phyloP scores from a whole-genome alignment of 2,888 invertebrate species.

The Spilosoma lubricipeda region DNA sequence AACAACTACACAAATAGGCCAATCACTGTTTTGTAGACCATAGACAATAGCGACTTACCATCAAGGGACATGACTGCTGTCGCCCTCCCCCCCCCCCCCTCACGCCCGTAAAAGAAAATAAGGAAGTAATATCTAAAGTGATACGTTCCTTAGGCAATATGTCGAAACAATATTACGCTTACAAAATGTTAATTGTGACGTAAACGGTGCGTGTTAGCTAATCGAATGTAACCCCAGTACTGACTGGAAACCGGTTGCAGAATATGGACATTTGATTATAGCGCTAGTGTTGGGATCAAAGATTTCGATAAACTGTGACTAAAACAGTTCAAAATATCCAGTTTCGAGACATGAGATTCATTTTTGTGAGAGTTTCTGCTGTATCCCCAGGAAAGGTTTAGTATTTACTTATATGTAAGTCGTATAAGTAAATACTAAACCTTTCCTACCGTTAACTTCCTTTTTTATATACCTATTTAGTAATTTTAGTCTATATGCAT shows the following conservation, averaged over 20 bases:
- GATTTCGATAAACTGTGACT: conserved; percentile 12
- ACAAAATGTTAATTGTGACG: conserved; percentile 10
- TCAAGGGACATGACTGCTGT: not conserved
- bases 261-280: conserved; percentile 43
- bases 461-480: too few species aligned
- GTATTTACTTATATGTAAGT: too few species aligned
- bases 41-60: not conserved
- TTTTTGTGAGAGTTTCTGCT: not conserved
- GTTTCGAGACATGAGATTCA: not conserved
- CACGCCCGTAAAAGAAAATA: not conserved
- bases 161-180: not conserved
- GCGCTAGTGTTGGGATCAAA: conserved; percentile 26
- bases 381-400: too few species aligned
- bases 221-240: conserved; percentile 16
- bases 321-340: too few species aligned
- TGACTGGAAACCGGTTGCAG: conserved; percentile 27
- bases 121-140: not conserved
- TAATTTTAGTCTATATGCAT: too few species aligned
- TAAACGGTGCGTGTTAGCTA: conserved; percentile 16
- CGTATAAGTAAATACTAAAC: not conserved
- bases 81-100: too few species aligned
- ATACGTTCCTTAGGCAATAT: conserved; percentile 11
- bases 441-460: too few species aligned
- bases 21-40: too few species aligned
- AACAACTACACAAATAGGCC: too few species aligned